These are phyloP conservation scores for Sylvia borin DNA, from an alignment of 2,797 vertebrate genomes.

Conservation along the genomic window DNA sequence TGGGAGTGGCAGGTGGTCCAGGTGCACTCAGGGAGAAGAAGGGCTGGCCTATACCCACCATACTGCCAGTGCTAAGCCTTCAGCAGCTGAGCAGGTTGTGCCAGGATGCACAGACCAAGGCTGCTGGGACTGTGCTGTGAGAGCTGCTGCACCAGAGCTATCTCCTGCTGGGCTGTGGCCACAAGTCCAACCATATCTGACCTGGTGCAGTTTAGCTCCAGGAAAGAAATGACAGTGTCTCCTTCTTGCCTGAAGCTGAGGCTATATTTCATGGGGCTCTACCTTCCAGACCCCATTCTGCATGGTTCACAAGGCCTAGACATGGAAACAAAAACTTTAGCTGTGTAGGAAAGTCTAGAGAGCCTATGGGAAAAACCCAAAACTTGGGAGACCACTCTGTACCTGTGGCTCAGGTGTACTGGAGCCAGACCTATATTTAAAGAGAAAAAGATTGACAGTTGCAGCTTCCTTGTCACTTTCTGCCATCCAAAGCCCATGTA, in stretches of 20 bases:
- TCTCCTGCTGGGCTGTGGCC: neutral
- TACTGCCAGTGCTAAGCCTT: neutral
- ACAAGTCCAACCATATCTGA: neutral
- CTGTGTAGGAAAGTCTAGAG: neutral
- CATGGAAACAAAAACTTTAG: neutral
- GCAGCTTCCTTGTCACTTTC: neutral
- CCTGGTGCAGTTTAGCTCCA: neutral
- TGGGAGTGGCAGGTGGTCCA: neutral
- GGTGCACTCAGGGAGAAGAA: neutral
- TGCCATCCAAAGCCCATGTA: neutral
- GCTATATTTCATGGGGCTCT: neutral
- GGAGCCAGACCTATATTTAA: neutral
- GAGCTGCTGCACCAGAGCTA: accelerated
- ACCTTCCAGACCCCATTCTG: neutral
- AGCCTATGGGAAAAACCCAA: neutral
- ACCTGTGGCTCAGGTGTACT: neutral
- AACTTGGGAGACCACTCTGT: neutral
- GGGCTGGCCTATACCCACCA: neutral
- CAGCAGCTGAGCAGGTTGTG: neutral
- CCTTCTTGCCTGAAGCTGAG: neutral
- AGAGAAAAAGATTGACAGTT: neutral
- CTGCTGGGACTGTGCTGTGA: neutral
- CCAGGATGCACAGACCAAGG: neutral
- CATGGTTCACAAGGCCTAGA: neutral
- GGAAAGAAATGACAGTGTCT: neutral